A percentile compares a stretch with the other conserved stretches of the same genome.
These are phyloP conservation scores for Drosophila fungiperda DNA, from an alignment of 2,888 invertebrate species.

Conservation along the genomic window DNA sequence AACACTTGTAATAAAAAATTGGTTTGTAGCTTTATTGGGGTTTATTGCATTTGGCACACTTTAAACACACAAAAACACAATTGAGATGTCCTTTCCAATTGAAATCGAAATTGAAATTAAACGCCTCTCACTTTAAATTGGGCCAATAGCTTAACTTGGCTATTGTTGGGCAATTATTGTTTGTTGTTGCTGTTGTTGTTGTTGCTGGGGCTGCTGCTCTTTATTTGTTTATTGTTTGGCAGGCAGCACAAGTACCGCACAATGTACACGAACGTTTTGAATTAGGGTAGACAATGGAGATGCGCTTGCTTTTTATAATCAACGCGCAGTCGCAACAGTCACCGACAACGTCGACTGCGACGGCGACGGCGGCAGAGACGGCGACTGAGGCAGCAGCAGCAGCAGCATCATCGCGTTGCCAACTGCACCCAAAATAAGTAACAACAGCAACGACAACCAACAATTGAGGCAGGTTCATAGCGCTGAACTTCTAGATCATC, in stretches of 20 bases:
- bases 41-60: slow-evolving; percentile 2
- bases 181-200: slow-evolving; percentile 20
- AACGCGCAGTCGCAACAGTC: slow-evolving; percentile 61
- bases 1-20: slow-evolving; percentile 23
- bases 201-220: neutral
- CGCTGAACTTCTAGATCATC: slow-evolving; percentile 80
- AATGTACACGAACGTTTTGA: slow-evolving; percentile 81
- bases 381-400: slow-evolving; percentile 19
- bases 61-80: slow-evolving; percentile 16
- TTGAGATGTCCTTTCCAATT: slow-evolving; percentile 45
- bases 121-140: slow-evolving; percentile 46
- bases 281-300: slow-evolving; percentile 81
- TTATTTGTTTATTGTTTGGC: slow-evolving; percentile 23
- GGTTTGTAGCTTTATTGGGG: neutral
- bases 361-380: slow-evolving; percentile 23
- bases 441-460: slow-evolving; percentile 27
- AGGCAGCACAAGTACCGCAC: slow-evolving; percentile 71
- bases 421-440: slow-evolving; percentile 72
- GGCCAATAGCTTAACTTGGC: slow-evolving; percentile 31
- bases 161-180: slow-evolving; percentile 31
- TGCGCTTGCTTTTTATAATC: slow-evolving; percentile 81
- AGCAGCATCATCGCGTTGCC: slow-evolving; percentile 50
- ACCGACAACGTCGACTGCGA: slow-evolving; percentile 16
- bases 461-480: slow-evolving; percentile 75
- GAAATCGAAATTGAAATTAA: slow-evolving; percentile 25